A percentile compares a stretch with the other conserved stretches of the same genome.
Evolutionary conservation across 2,113 vertebrate genomes (phyloP).

Genomic region (Indri indri): DNA sequence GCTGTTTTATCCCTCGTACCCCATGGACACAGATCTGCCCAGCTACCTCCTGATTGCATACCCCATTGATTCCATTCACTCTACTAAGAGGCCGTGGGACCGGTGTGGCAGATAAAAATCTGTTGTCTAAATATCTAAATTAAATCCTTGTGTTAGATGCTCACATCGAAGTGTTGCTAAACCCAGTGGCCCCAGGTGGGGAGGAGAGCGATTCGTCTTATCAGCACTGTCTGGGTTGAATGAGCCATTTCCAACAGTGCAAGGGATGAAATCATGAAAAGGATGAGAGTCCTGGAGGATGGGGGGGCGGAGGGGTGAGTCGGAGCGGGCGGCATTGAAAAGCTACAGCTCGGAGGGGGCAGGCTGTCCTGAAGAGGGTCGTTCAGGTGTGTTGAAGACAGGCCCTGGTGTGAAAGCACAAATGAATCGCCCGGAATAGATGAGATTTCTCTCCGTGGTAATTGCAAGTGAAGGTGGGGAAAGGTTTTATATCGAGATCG

Average conservation of each 20-base stretch:
- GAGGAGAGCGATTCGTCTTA: neutral
- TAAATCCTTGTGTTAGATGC: conserved; percentile 62
- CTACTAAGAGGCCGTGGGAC: neutral
- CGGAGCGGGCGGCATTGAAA: neutral
- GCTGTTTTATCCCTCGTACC: neutral
- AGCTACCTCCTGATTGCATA: conserved; percentile 2
- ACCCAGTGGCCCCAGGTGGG: conserved; percentile 3
- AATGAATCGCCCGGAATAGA: conserved; percentile 57
- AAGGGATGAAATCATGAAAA: conserved; percentile 19
- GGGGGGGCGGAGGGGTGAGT: neutral
- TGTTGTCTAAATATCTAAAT: conserved; percentile 70
- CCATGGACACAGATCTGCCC: neutral
- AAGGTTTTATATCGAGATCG: conserved; percentile 13
- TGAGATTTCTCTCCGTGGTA: conserved; percentile 53
- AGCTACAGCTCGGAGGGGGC: neutral
- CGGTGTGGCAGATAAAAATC: conserved; percentile 38
- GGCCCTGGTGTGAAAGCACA: neutral
- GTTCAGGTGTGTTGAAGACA: conserved; percentile 49
- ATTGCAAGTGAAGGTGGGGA: conserved; percentile 14
- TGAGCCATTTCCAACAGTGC: conserved; percentile 45
- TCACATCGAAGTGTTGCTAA: neutral
- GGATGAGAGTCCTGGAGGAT: neutral
- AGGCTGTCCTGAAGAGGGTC: conserved; percentile 12
- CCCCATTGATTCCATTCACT: neutral
- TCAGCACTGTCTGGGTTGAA: conserved; percentile 37